A percentile compares a stretch with the other conserved stretches of the same genome.
Conservation (phyloP, 2,797 vertebrate species). For the Tangara arthus region DNA sequence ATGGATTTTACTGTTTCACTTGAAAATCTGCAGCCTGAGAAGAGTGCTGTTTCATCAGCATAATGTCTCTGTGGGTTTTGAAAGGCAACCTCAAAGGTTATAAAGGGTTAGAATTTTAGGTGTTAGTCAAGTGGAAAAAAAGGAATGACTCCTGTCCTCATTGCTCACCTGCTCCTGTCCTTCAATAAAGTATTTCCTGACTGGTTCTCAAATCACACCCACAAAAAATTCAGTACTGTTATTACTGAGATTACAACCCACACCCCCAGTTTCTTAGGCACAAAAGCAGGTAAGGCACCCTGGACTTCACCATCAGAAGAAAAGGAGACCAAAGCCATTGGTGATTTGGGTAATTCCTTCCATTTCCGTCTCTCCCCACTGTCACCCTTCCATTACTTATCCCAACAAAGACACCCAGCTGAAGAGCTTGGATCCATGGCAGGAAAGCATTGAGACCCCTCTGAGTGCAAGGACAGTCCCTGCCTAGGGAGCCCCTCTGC, state of each 20-base stretch:
- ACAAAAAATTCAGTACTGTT: background rate
- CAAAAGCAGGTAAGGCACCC: background rate
- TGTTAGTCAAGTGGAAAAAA: background rate
- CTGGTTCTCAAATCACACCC: background rate
- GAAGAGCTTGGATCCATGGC: rapidly evolving
- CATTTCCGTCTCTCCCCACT: background rate
- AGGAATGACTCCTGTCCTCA: background rate
- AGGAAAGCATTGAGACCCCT: background rate
- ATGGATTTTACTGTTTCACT: background rate
- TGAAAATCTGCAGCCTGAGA: background rate
- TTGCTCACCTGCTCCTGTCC: background rate
- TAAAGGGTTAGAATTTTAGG: background rate
- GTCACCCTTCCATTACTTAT: background rate
- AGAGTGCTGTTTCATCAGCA: background rate
- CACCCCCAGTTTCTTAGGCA: background rate
- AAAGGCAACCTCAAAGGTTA: background rate
- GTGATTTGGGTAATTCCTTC: background rate
- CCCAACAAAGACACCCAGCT: background rate
- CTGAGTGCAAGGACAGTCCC: rapidly evolving
- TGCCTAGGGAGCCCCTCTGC: background rate
- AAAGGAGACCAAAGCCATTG: background rate
- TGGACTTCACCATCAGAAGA: background rate
- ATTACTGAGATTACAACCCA: background rate
- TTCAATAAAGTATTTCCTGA: background rate
- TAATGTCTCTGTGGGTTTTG: background rate